phyloP scores from a whole-genome alignment of 1,140 invertebrate species.

The Oncopodura yosiiana region DNA sequence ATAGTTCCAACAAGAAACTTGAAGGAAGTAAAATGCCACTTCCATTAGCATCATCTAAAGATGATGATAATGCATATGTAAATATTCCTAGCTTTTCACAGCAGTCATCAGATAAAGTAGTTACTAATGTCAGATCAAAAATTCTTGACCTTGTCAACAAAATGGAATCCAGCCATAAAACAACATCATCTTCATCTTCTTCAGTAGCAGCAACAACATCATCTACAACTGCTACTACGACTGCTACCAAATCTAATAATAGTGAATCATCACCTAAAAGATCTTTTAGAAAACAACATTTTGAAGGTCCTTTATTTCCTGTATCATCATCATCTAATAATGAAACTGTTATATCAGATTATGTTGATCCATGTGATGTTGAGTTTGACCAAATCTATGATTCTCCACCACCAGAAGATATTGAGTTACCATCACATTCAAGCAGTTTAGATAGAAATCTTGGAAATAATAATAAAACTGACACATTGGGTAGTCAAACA shows the following conservation, averaged over 20 bases:
- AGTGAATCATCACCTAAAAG: too few relatives aligned
- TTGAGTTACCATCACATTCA: slow-evolving; percentile 8
- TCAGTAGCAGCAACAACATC: too few relatives aligned
- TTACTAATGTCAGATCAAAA: slow-evolving; percentile 26
- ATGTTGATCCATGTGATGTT: slow-evolving; percentile 33
- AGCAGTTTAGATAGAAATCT: slow-evolving; percentile 7
- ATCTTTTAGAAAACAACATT: slow-evolving; percentile 13
- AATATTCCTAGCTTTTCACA: neutral
- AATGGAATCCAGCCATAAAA: slow-evolving; percentile 33
- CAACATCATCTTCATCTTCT: too few relatives aligned
- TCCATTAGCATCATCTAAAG: neutral
- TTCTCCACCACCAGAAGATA: slow-evolving; percentile 28
- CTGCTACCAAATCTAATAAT: too few relatives aligned
- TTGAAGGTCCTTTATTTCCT: slow-evolving; percentile 21
- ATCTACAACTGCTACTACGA: too few relatives aligned
- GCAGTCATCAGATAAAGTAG: slow-evolving; percentile 4
- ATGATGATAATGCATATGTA: slow-evolving; percentile 3
- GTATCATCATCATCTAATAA: neutral
- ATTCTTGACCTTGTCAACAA: slow-evolving; percentile 32
- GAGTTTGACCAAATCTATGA: slow-evolving; percentile 35
- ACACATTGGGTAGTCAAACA: neutral
- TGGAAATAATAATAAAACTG: slow-evolving; percentile 5
- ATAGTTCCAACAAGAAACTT: slow-evolving; percentile 18
- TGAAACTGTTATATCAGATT: slow-evolving; percentile 27
- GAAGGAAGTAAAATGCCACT: slow-evolving; percentile 32